A percentile compares a stretch with the other conserved stretches of the same genome.
These are phyloP conservation scores for Peromyscus californicus DNA, from an alignment of 2,113 vertebrate genomes.

Conservation along the genomic window DNA sequence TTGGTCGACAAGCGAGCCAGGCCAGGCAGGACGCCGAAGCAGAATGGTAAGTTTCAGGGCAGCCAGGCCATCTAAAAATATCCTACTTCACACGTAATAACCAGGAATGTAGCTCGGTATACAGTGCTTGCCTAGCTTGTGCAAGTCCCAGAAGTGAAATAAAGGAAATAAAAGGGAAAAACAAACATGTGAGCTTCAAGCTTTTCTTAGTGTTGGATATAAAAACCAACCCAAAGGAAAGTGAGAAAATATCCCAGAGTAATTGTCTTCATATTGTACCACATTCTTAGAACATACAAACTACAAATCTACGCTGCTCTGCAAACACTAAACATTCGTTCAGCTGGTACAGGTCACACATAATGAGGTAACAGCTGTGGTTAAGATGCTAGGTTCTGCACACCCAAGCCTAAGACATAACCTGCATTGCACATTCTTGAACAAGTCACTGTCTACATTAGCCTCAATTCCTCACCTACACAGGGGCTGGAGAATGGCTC, in stretches of 20 bases:
- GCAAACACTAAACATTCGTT: not conserved
- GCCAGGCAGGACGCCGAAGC: not conserved
- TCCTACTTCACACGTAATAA: not conserved
- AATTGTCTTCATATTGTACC: not conserved
- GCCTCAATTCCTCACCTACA: conserved; percentile 5
- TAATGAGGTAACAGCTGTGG: not conserved
- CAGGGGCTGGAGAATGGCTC: not conserved
- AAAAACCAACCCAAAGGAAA: not conserved
- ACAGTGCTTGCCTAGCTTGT: not conserved
- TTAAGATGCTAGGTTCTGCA: not conserved
- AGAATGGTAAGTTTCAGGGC: not conserved
- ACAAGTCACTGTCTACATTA: not conserved
- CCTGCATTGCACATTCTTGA: not conserved
- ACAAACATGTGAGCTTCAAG: not conserved
- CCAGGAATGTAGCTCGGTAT: not conserved
- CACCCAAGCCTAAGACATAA: conserved; percentile 20
- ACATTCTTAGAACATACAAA: not conserved
- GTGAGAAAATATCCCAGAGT: not conserved
- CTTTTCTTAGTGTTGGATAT: not conserved
- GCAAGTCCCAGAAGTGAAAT: not conserved
- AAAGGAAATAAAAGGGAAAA: not conserved
- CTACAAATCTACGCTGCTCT: conserved; percentile 8
- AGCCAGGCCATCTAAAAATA: not conserved
- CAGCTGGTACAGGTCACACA: not conserved
- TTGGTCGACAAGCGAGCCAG: not conserved